Percentiles rank a stretch among this genome's conserved stretches.
phyloP scores from a whole-genome alignment of 2,797 vertebrate species.

The Sandelia bainsii region DNA sequence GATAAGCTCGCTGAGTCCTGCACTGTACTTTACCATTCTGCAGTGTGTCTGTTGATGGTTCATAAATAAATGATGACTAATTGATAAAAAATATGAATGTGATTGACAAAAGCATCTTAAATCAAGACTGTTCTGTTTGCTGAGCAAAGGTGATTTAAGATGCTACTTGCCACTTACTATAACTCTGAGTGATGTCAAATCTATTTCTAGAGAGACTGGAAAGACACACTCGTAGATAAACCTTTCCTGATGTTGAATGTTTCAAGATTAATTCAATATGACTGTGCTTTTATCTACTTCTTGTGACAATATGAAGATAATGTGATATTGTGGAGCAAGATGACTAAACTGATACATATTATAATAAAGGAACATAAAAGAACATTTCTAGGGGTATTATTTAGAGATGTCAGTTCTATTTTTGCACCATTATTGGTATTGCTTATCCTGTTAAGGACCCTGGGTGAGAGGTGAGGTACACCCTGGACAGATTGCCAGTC shows the following conservation, averaged over 20 bases:
- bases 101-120: conserved; percentile 13
- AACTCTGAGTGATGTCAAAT: conserved; percentile 7
- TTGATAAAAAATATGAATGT: conserved; percentile 35
- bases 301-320: not conserved
- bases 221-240: conserved; percentile 4
- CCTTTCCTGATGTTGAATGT: not conserved
- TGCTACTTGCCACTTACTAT: not conserved
- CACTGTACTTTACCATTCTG: conserved; percentile 72
- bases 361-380: not conserved
- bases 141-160: not conserved
- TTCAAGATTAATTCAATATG: not conserved
- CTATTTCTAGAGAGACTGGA: not conserved
- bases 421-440: not conserved
- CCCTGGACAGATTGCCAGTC: too few species aligned
- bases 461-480: too few species aligned
- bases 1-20: conserved; percentile 77
- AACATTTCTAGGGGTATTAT: too few species aligned
- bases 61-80: conserved; percentile 58
- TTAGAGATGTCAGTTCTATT: not conserved
- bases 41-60: conserved; percentile 37
- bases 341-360: not conserved
- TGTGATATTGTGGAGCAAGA: too few species aligned
- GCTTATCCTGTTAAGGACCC: too few species aligned
- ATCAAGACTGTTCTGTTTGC: conserved; percentile 4
- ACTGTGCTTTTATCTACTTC: not conserved